Base-by-base conservation (phyloP, 2,888 invertebrate genomes). In the Hypomecis atomaria region DNA sequence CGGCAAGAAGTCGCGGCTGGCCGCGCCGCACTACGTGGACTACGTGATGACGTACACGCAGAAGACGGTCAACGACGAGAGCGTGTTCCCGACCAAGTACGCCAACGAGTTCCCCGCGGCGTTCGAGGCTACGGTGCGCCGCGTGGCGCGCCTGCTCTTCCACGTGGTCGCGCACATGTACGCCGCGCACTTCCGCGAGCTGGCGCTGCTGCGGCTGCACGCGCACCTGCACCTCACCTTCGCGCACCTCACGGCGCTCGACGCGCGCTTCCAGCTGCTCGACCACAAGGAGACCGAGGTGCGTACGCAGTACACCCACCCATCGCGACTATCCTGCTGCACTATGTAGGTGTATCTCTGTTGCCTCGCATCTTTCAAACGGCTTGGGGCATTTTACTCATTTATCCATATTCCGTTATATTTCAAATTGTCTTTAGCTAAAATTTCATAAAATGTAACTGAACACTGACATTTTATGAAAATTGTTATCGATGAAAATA, bases 21-120 rank as follows among this genome's bases (percentile, higher is more conserved):
- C 99, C 75, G 99, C 99, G 79, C 98, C 99, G 79, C 99, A 99
- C 93, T 99, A 99, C 93, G 97, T 99, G 91, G 99, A 99, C 94
- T 98, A 98, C 94, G 99, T 99, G 86, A 99, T 99, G 98, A 98
- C 99, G 72, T 98, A 97, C 94, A 98, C 98, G 79, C 98, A 99
- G 93, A 98, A 98, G 94, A 98, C 98, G 77, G 96, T 99, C 93
- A 97, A 97, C 91, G 99, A 99, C 92, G 99, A 99, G 94, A 95
- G 96, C 84, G 95, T 98, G 87, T 99, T 99, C 94, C 99, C 99
- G 90, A 99, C 99, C 86, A 99, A 99, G 95, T 99, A 98, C 93
- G 99, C 97, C 83, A 97, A 97, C 93, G 96, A 97, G 94, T 99
- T 99, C 94, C 99, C 99, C 71, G 95, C 96, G 85, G 96, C 96